phyloP scores from a whole-genome alignment of 37 sponge, comb jelly and placozoan genomes.

The Haliclona indistincta region DNA sequence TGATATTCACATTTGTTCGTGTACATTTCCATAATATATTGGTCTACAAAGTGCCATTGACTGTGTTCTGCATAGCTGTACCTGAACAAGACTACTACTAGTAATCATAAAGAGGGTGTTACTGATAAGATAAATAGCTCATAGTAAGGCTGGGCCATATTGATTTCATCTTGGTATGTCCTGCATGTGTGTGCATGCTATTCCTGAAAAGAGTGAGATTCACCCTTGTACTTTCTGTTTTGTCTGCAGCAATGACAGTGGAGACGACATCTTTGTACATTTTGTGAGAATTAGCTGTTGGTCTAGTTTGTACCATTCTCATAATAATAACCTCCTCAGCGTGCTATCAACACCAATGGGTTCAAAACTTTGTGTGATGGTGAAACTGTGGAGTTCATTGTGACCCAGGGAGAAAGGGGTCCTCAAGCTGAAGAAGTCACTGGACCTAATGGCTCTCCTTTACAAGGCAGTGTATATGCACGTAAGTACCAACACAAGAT shows the following conservation, averaged over 20 bases:
- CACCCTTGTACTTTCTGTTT: background rate
- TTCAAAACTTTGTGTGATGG: slow-evolving; percentile 94
- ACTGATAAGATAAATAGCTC: no score
- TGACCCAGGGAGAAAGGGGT: slow-evolving; percentile 91
- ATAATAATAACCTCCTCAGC: slow-evolving; percentile 42
- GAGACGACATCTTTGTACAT: slow-evolving; percentile 94
- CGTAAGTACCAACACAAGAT: slow-evolving; percentile 82
- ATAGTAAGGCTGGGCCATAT: no score
- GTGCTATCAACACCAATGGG: slow-evolving; percentile 95
- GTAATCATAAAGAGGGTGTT: no score
- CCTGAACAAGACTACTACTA: no score
- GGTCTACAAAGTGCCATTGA: no score
- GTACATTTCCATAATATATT: no score
- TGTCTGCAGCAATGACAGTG: slow-evolving; percentile 68
- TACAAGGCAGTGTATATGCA: slow-evolving; percentile 96
- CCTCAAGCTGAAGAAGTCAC: slow-evolving; percentile 95
- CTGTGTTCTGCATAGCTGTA: no score
- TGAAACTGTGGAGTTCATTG: slow-evolving; percentile 92
- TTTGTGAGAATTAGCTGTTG: slow-evolving; percentile 39
- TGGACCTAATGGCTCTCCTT: slow-evolving; percentile 85
- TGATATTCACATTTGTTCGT: no score
- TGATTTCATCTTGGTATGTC: no score
- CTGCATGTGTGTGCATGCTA: no score
- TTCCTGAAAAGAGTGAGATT: no score
- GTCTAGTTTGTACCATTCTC: background rate